Evolutionary conservation across 2,113 vertebrate genomes (phyloP).

Genomic region (Muntiacus reevesi): DNA sequence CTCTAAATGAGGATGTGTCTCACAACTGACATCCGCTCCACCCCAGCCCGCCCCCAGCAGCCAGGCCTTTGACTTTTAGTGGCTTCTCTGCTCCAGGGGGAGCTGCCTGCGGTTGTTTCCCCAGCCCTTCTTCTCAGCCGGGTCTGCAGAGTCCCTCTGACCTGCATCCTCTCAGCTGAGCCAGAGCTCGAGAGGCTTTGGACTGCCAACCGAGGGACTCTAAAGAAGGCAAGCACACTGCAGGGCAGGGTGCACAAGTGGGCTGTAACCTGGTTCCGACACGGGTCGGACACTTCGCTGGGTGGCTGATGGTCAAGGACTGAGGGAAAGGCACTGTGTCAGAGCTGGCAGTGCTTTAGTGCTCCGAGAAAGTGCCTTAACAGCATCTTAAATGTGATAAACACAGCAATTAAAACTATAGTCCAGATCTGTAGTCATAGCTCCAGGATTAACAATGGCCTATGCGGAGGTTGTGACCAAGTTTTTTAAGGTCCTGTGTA

Average conservation of each 20-base stretch:
- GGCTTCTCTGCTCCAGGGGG: background rate
- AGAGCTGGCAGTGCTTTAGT: background rate
- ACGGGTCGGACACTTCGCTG: accelerated
- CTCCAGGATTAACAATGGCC: background rate
- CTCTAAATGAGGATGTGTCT: background rate
- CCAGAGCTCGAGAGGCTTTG: background rate
- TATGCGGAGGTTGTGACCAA: background rate
- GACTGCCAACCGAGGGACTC: background rate
- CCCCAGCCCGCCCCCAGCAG: accelerated
- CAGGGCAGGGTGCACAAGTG: background rate
- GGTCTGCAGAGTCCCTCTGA: background rate
- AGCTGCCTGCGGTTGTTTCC: background rate
- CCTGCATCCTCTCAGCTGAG: background rate
- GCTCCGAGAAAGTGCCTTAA: background rate
- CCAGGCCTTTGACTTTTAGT: background rate
- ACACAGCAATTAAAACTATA: background rate
- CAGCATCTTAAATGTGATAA: background rate
- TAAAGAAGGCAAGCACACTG: background rate
- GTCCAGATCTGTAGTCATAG: background rate
- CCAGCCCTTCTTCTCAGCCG: background rate
- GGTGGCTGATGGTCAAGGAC: background rate
- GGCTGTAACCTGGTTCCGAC: background rate
- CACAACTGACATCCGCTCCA: background rate
- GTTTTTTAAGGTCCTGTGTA: background rate
- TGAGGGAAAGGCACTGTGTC: background rate